Base-by-base conservation (phyloP, 2,113 vertebrate species). In the Bubalus kerabau region DNA sequence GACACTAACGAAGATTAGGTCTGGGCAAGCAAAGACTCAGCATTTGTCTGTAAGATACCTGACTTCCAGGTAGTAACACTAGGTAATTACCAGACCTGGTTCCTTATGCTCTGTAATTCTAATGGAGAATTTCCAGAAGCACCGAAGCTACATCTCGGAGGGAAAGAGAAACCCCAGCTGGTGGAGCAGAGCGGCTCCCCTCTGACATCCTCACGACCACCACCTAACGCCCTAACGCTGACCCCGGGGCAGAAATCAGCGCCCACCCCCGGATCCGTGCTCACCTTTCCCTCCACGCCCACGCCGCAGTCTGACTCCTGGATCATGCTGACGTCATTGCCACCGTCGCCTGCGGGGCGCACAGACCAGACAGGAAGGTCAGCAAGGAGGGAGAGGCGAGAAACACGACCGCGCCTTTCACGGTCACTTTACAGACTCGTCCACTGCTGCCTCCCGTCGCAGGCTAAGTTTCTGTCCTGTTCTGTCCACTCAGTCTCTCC, bases 261-360 rank as follows among this genome's bases (percentile, higher is more conserved):
- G 0, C 13, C 21, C 76, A 5, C 3, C 0, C 50, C 15, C 50
- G 0, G 0, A 19, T 2, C 0, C 0, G 1, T 0, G 97, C 99
- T 99, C 99, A 99, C 99, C 99, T 99, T 99, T 97, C 99, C 99
- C 98, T 99, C 99, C 97, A 99, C 99, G 94, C 99, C 99, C 97
- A 99, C 99, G 64, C 99, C 99, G 78, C 99, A 99, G 99, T 99
- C 99, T 0, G 99, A 99, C 98, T 99, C 99, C 99, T 99, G 99
- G 98, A 99, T 99, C 99, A 99, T 99, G 98, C 99, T 99, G 98
- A 99, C 99, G 81, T 99, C 99, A 97, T 99, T 99, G 98, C 99
- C 99, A 98, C 99, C 99, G 0, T 99, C 99, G 98, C 99, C 99
- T 99, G 98, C 91, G 97, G 94, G 90, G 13, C 82, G 97, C 67